Evolutionary conservation across 2,797 vertebrate genomes (phyloP), one percentile per base, ranked within the genome.

Genomic region (Phoebastria nigripes): DNA sequence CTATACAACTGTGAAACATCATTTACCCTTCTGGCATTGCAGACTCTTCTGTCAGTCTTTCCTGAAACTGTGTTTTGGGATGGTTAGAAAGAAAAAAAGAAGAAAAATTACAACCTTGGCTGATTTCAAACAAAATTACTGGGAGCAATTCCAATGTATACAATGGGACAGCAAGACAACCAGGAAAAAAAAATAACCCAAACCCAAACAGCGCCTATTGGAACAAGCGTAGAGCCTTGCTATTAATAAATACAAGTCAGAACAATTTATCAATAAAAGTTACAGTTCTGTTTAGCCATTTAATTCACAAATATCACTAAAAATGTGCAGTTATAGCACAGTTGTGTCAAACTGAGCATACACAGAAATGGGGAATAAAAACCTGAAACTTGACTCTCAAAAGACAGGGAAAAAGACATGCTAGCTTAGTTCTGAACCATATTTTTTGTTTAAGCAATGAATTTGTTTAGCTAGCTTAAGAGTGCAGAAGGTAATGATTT

Each of bases 1-100:
- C 97, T 98, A 96, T 97, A 98, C 97, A 98, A 97, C 91, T 96
- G 96, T 96, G 97, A 98, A 98, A 97, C 96, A 98, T 96, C 96
- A 93, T 97, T 97, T 96, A 97, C 90, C 91, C 97, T 97, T 97
- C 97, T 96, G 97, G 96, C 96, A 96, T 97, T 95, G 96, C 97
- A 98, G 97, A 96, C 95, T 93, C 83, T 90, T 96, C 80, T 93
- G 94, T 96, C 92, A 76, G 8, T 93, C 93, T 96, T 97, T 95
- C 81, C 95, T 91, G 90, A 97, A 97, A 97, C 70, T 90, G 80
- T 79, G 74, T 92, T 96, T 74, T 2, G 58, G 93, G 94, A 73
- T 96, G 90, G 85, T 95, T 93, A 94, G 87, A 37, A 66, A 65
- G 37, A 7, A 37, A 22, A 80, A 82, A 62, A 70, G 10, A 87